phyloP scores from a whole-genome alignment of 2,888 invertebrate genomes.

The Melanophora roralis region DNA sequence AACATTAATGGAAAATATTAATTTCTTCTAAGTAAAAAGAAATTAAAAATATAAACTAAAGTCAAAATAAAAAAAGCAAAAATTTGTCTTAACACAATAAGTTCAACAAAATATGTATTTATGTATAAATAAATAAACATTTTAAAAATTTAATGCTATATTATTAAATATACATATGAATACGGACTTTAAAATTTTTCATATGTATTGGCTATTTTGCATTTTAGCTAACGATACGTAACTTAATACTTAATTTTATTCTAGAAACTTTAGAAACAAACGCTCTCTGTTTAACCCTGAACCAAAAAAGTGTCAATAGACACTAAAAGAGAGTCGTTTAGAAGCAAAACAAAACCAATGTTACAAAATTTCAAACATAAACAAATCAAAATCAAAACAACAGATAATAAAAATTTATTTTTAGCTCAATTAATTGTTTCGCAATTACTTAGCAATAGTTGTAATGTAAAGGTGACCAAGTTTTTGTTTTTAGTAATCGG shows the following conservation, averaged over 20 bases:
- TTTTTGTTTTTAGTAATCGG: too few relatives aligned
- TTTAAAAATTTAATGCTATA: too few relatives aligned
- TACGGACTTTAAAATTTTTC: too few relatives aligned
- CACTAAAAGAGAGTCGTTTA: background rate
- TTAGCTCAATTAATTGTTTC: background rate
- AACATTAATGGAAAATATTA: too few relatives aligned
- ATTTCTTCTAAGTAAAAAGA: too few relatives aligned
- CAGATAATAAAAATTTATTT: background rate
- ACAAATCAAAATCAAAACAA: background rate
- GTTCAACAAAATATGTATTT: too few relatives aligned
- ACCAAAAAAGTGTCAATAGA: background rate
- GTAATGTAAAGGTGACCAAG: background rate
- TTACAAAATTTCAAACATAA: background rate
- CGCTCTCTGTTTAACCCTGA: constrained; percentile 6
- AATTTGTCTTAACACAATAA: too few relatives aligned
- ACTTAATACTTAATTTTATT: background rate
- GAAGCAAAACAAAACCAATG: background rate
- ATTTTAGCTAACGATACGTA: constrained; percentile 8
- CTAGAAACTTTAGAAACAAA: constrained; percentile 17
- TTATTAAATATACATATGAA: too few relatives aligned
- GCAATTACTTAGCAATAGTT: background rate
- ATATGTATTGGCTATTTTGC: too few relatives aligned
- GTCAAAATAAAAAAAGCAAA: too few relatives aligned
- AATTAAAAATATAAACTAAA: too few relatives aligned
- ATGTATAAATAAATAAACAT: too few relatives aligned